phyloP scores from a whole-genome alignment of 2,797 vertebrate species.

The Crenichthys baileyi region DNA sequence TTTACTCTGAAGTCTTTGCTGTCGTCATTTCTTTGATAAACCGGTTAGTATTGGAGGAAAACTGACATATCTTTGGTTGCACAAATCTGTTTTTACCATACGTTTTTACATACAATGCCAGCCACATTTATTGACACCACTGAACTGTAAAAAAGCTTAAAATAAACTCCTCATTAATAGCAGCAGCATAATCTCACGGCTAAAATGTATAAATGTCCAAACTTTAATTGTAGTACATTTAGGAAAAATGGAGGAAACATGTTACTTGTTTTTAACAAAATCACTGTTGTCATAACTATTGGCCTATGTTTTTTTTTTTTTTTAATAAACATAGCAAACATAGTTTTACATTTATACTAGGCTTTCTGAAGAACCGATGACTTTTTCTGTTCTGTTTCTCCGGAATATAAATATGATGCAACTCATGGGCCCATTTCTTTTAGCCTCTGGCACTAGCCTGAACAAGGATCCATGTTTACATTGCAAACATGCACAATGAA shows the following conservation, averaged over 20 bases:
- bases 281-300: neutral
- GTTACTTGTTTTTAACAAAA: neutral
- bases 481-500: neutral
- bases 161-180: neutral
- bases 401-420: neutral
- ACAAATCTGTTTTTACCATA: neutral
- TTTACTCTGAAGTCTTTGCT: conserved; percentile 94
- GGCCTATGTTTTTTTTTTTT: neutral
- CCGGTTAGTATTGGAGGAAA: conserved; percentile 74
- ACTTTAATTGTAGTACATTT: neutral
- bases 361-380: neutral
- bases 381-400: too few species aligned
- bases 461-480: neutral
- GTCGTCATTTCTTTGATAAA: conserved; percentile 92
- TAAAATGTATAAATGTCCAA: neutral
- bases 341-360: neutral
- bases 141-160: neutral
- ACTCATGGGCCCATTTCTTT: neutral
- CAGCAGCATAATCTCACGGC: neutral
- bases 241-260: neutral
- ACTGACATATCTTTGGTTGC: conserved; percentile 3
- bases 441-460: neutral
- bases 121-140: neutral
- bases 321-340: neutral
- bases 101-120: neutral